These are phyloP conservation scores for Drosophila buzzatii DNA, from an alignment of 2,888 invertebrate genomes.

Conservation along the genomic window DNA sequence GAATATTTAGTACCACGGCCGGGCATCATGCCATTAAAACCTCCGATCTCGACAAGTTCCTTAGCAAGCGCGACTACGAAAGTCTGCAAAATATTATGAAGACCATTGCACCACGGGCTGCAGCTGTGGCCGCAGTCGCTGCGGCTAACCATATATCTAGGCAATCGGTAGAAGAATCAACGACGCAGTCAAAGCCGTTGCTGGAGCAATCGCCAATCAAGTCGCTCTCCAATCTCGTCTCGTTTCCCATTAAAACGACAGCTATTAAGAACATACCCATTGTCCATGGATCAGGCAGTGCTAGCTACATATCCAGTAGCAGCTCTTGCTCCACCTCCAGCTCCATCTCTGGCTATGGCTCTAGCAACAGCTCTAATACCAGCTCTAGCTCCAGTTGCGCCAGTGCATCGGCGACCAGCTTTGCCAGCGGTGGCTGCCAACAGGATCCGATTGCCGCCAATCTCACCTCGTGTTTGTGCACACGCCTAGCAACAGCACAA, in stretches of 20 bases:
- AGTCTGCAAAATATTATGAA: constrained; percentile 83
- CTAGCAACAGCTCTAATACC: not conserved
- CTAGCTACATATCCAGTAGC: constrained; percentile 25
- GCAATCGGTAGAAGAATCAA: constrained; percentile 19
- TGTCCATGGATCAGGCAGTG: constrained; percentile 11
- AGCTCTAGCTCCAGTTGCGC: constrained; percentile 3
- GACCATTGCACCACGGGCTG: constrained; percentile 68
- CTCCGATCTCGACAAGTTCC: constrained; percentile 77
- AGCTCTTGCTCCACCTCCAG: not conserved
- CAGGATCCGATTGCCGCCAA: constrained; percentile 85
- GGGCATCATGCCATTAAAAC: constrained; percentile 52
- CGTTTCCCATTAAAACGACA: constrained; percentile 86
- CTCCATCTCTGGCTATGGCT: too few species aligned
- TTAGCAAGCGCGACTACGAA: constrained; percentile 82
- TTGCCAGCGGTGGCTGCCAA: constrained; percentile 64
- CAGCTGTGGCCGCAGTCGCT: constrained; percentile 28
- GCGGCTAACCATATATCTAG: constrained; percentile 15
- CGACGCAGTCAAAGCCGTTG: constrained; percentile 30
- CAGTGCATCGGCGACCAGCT: not conserved
- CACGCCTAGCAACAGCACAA: constrained; percentile 68
- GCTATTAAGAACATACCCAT: constrained; percentile 82
- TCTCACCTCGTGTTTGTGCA: constrained; percentile 85
- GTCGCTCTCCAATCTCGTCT: constrained; percentile 88
- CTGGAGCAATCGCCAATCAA: constrained; percentile 87
- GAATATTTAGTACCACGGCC: constrained; percentile 11